A percentile compares a stretch with the other conserved stretches of the same genome.
phyloP scores from a whole-genome alignment of 2,797 vertebrate genomes.

The Ctenosaura bakeri region DNA sequence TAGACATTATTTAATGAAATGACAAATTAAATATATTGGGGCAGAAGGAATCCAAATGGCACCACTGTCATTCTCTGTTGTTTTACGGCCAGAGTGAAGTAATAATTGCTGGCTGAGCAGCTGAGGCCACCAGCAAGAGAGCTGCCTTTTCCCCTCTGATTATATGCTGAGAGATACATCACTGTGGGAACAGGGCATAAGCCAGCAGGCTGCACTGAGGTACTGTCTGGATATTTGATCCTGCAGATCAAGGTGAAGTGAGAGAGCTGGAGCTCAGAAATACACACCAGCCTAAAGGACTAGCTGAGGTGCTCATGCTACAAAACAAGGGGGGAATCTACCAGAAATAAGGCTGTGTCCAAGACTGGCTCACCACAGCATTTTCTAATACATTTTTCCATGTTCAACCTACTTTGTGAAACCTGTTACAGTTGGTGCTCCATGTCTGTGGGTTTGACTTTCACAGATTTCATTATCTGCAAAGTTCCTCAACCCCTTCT shows the following conservation, averaged over 20 bases:
- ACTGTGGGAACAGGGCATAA: not conserved
- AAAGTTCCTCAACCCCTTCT: too few relatives aligned
- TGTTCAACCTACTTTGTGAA: not conserved
- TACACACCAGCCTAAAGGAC: not conserved
- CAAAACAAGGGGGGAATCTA: not conserved
- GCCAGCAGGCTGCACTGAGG: not conserved
- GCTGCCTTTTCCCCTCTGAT: not conserved
- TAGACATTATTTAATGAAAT: not conserved
- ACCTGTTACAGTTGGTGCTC: not conserved
- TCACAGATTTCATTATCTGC: too few relatives aligned
- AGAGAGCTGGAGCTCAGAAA: not conserved
- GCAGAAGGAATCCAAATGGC: not conserved
- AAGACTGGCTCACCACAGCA: not conserved
- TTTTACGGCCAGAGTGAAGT: slow-evolving; percentile 4
- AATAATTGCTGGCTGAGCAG: not conserved
- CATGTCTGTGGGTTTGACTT: too few relatives aligned
- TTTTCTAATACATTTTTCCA: not conserved
- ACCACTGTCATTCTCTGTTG: not conserved
- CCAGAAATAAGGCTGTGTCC: not conserved
- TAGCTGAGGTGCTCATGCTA: not conserved
- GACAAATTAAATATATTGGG: not conserved
- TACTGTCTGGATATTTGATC: not conserved
- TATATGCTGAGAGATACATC: not conserved
- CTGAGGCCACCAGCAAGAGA: not conserved
- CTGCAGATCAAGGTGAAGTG: not conserved